phyloP scores from a whole-genome alignment of 2,113 vertebrate genomes.

The Eira barbara region DNA sequence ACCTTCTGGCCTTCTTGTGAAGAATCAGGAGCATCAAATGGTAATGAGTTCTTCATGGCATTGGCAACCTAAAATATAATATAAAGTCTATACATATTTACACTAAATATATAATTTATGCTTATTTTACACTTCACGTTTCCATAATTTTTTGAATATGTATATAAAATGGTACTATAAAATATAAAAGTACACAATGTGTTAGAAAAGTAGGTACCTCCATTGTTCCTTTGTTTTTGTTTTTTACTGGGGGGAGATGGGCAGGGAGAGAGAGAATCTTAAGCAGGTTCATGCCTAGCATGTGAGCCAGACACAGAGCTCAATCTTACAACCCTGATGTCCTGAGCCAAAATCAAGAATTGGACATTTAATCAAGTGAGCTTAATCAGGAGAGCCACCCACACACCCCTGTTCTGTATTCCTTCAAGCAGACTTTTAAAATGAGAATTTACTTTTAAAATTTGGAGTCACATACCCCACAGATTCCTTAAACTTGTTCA shows the following conservation, averaged over 20 bases:
- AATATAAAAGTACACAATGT: not conserved
- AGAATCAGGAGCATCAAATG: slow-evolving; percentile 91
- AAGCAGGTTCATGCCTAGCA: not conserved
- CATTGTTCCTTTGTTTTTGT: not conserved
- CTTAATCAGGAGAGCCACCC: not conserved
- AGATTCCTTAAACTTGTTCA: slow-evolving; percentile 10
- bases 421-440: slow-evolving; percentile 7
- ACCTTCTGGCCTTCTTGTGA: slow-evolving; percentile 92
- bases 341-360: not conserved
- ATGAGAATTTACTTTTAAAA: slow-evolving; percentile 33
- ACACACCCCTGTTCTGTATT: not conserved
- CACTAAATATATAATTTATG: slow-evolving; percentile 9
- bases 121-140: not conserved
- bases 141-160: not conserved
- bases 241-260: not conserved
- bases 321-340: not conserved
- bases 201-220: not conserved
- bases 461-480: not conserved
- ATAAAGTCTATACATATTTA: slow-evolving; percentile 36
- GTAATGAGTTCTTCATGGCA: slow-evolving; percentile 97
- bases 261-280: not conserved
- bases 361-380: not conserved
- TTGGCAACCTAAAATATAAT: slow-evolving; percentile 91
- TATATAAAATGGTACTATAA: slow-evolving; percentile 3
- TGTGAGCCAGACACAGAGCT: not conserved